These are phyloP conservation scores for Ctena decussata DNA, from an alignment of 2,888 invertebrate genomes.

Conservation along the genomic window DNA sequence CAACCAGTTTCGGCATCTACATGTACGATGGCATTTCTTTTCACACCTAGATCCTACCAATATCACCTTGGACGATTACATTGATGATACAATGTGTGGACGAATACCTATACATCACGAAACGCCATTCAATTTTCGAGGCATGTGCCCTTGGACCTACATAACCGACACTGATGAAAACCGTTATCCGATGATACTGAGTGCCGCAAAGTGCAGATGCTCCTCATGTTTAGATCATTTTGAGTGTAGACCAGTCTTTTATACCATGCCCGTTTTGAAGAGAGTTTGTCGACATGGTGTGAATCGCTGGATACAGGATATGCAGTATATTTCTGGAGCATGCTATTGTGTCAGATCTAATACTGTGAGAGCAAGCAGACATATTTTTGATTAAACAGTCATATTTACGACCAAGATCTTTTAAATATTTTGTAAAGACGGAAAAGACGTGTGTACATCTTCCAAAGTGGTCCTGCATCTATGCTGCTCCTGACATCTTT, in stretches of 20 bases:
- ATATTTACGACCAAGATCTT: too few relatives aligned
- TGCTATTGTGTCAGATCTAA: slow-evolving; percentile 50
- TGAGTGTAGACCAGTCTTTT: slow-evolving; percentile 58
- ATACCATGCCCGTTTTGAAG: slow-evolving; percentile 58
- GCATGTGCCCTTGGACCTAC: slow-evolving; percentile 62
- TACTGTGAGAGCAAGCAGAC: too few relatives aligned
- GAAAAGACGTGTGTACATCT: too few relatives aligned
- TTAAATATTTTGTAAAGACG: too few relatives aligned
- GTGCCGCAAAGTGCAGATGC: slow-evolving; percentile 56
- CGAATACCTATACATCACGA: background rate
- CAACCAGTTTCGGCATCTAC: too few relatives aligned
- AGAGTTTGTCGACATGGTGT: slow-evolving; percentile 46
- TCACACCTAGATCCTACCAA: too few relatives aligned
- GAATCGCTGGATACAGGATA: slow-evolving; percentile 45
- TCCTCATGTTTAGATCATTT: slow-evolving; percentile 43
- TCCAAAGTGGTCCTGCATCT: too few relatives aligned
- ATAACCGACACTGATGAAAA: slow-evolving; percentile 46
- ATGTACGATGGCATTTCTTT: too few relatives aligned
- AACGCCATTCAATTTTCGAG: slow-evolving; percentile 45
- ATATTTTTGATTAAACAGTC: too few relatives aligned
- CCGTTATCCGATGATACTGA: slow-evolving; percentile 47
- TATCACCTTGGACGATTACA: too few relatives aligned
- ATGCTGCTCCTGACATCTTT: too few relatives aligned
- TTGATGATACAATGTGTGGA: slow-evolving; percentile 29
- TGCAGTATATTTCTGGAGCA: slow-evolving; percentile 50